Percentiles rank a stretch among this genome's conserved stretches.
Evolutionary conservation across 2,113 vertebrate genomes (phyloP).

Genomic region (Cyphomyrus discorhynchus): DNA sequence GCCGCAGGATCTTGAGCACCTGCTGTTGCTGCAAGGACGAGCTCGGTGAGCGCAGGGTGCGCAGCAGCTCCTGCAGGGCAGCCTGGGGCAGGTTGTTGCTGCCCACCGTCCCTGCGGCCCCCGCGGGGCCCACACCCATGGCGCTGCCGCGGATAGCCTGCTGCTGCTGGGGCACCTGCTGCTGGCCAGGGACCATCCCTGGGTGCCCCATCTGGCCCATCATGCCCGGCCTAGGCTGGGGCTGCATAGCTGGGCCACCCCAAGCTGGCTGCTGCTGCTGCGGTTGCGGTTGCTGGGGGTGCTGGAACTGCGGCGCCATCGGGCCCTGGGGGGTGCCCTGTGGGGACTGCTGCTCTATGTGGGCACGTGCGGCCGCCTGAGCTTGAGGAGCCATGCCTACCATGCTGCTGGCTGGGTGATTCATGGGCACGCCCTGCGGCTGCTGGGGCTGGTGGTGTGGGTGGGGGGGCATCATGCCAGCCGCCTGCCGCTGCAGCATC

Average conservation of each 20-base stretch:
- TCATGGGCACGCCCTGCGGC: constrained; percentile 73
- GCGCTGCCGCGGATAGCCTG: constrained; percentile 59
- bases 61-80: constrained; percentile 50
- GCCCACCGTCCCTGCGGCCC: constrained; percentile 20
- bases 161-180: constrained; percentile 48
- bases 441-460: constrained; percentile 71
- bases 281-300: constrained; percentile 58
- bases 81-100: constrained; percentile 55
- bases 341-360: constrained; percentile 36
- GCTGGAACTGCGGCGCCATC: constrained; percentile 44
- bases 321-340: constrained; percentile 43
- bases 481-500: constrained; percentile 70
- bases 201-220: constrained; percentile 82
- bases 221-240: constrained; percentile 75
- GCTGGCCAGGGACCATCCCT: constrained; percentile 54
- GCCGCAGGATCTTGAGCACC: constrained; percentile 73
- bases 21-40: constrained; percentile 74
- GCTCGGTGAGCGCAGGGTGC: constrained; percentile 41
- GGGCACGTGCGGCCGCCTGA: constrained; percentile 53
- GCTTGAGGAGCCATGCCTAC: constrained; percentile 55
- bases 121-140: constrained; percentile 54
- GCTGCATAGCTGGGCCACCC: constrained; percentile 50
- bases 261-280: constrained; percentile 62
- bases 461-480: constrained; percentile 67
- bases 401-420: constrained; percentile 61